Percentiles rank a stretch among this genome's conserved stretches.
Evolutionary conservation across 1,140 invertebrate species (phyloP).

Genomic region (Catajapyx aquilonaris): DNA sequence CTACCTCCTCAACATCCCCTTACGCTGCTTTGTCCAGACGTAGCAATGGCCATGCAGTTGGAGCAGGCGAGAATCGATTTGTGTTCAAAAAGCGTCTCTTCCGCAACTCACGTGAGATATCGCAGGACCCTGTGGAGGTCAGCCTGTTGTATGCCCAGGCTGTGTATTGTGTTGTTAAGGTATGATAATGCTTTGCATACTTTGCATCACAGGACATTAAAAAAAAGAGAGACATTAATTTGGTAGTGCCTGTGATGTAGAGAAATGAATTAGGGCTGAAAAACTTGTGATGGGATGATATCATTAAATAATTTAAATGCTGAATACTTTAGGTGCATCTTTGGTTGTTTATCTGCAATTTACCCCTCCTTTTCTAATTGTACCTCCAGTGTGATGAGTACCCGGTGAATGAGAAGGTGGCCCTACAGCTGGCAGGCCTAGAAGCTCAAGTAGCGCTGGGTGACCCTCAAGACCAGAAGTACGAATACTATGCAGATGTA

Average conservation of each 20-base stretch:
- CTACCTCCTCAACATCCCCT: no score
- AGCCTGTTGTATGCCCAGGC: slow-evolving; percentile 88
- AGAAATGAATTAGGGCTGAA: no score
- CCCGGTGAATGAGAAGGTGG: slow-evolving; percentile 83
- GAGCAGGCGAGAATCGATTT: slow-evolving; percentile 74
- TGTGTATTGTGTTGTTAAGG: slow-evolving; percentile 83
- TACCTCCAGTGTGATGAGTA: slow-evolving; percentile 67
- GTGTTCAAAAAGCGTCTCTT: slow-evolving; percentile 83
- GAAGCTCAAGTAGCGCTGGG: slow-evolving; percentile 84
- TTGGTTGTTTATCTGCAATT: slow-evolving; percentile 3
- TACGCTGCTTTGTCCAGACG: slow-evolving; percentile 30
- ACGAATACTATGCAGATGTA: slow-evolving; percentile 58
- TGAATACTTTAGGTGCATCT: slow-evolving; percentile 1
- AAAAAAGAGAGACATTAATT: no score
- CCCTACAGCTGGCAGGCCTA: slow-evolving; percentile 74
- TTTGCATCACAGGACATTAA: no score
- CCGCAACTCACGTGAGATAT: slow-evolving; percentile 64
- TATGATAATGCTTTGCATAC: slow-evolving; percentile 24
- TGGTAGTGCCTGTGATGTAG: no score
- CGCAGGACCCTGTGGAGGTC: slow-evolving; percentile 90
- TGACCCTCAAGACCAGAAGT: slow-evolving; percentile 48
- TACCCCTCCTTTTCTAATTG: slow-evolving; percentile 3
- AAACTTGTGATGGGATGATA: no score
- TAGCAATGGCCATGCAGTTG: slow-evolving; percentile 29
- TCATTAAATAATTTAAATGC: no score